These are phyloP conservation scores for Acleris holmiana DNA, from an alignment of 2,888 invertebrate species.

Conservation along the genomic window DNA sequence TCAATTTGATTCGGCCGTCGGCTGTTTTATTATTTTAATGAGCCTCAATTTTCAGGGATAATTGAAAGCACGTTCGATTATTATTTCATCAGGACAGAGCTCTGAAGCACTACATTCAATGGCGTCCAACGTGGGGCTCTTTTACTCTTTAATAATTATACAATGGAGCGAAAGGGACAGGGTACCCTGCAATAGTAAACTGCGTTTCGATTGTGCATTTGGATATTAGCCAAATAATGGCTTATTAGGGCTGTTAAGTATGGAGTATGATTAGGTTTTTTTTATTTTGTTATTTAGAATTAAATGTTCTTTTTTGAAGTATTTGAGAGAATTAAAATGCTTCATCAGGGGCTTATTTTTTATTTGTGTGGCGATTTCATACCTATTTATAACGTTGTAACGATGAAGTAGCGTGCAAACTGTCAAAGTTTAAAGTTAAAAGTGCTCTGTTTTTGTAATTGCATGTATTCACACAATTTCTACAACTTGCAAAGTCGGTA, in stretches of 20 bases:
- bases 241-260: slow-evolving; percentile 6
- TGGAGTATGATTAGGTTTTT: slow-evolving; percentile 10
- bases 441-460: too few relatives aligned
- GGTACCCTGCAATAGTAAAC: slow-evolving; percentile 16
- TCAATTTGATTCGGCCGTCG: slow-evolving; percentile 76
- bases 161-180: slow-evolving; percentile 16
- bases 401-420: too few relatives aligned
- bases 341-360: too few relatives aligned
- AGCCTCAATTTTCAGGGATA: slow-evolving; percentile 81
- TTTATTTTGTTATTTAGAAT: too few relatives aligned
- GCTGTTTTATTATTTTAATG: slow-evolving; percentile 84
- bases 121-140: background rate
- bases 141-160: too few relatives aligned
- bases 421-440: too few relatives aligned
- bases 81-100: slow-evolving; percentile 64
- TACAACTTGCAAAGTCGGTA: too few relatives aligned
- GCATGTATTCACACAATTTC: too few relatives aligned
- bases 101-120: background rate
- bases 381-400: too few relatives aligned
- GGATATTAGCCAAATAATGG: slow-evolving; percentile 25
- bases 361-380: too few relatives aligned
- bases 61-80: slow-evolving; percentile 79
- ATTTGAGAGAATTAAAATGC: too few relatives aligned
- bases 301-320: too few relatives aligned
- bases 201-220: slow-evolving; percentile 33